Evolutionary conservation across 2,797 vertebrate genomes (phyloP).

Genomic region (Yasuhikotakia modesta): DNA sequence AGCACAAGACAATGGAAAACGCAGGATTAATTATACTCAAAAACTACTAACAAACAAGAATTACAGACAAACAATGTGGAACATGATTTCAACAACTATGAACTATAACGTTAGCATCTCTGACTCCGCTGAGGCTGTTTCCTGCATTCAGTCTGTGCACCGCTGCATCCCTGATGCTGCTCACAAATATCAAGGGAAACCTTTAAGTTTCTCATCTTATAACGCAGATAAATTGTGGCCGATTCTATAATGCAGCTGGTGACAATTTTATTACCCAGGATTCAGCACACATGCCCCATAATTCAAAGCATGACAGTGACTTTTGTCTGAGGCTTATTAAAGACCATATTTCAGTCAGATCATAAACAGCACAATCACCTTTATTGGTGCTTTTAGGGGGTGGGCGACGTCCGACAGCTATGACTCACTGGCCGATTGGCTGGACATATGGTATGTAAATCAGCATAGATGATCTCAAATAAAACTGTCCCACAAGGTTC

Average conservation of each 20-base stretch:
- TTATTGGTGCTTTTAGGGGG: constrained; percentile 30
- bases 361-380: constrained; percentile 59
- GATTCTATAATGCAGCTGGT: constrained; percentile 58
- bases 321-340: constrained; percentile 72
- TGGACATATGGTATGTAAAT: constrained; percentile 56
- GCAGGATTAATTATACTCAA: not conserved
- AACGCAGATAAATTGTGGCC: constrained; percentile 55
- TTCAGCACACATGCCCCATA: constrained; percentile 64
- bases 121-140: too few species aligned
- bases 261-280: constrained; percentile 73
- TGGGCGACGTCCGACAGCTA: constrained; percentile 34
- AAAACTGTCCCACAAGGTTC: constrained; percentile 47
- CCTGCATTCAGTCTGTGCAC: too few species aligned
- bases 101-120: not conserved
- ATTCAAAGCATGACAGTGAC: constrained; percentile 66
- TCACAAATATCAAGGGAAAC: constrained; percentile 66
- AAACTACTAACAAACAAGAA: not conserved
- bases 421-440: constrained; percentile 53
- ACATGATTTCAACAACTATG: not conserved
- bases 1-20: not conserved
- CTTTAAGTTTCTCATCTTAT: constrained; percentile 55
- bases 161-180: constrained; percentile 56
- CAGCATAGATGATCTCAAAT: constrained; percentile 56
- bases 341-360: constrained; percentile 69
- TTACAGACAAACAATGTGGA: not conserved